phyloP scores from a whole-genome alignment of 2,888 invertebrate species.

The Leptopilina myrica region DNA sequence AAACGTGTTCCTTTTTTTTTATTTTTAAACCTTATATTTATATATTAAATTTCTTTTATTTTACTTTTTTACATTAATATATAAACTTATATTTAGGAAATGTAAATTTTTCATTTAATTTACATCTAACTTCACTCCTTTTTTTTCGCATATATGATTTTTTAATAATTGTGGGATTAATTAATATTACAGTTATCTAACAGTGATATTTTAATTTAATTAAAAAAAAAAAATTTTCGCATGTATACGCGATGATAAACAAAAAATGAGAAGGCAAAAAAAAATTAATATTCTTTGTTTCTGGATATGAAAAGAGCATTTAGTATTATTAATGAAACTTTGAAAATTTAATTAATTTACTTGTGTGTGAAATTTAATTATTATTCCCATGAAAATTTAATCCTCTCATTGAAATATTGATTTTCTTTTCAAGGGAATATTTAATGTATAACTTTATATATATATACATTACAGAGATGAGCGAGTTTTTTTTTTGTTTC shows the following conservation, averaged over 20 bases:
- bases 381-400: too few relatives aligned
- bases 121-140: neutral
- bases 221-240: neutral
- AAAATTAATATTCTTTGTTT: neutral
- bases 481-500: too few relatives aligned
- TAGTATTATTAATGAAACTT: neutral
- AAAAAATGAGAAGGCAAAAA: neutral
- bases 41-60: neutral
- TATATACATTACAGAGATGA: too few relatives aligned
- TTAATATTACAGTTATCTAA: neutral
- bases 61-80: neutral
- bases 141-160: too few relatives aligned
- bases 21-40: neutral
- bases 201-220: slow-evolving; percentile 7
- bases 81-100: neutral
- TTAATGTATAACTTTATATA: neutral
- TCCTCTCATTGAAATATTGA: neutral
- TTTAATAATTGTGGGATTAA: neutral
- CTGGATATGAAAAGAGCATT: neutral
- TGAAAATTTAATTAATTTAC: neutral
- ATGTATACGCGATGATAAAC: neutral
- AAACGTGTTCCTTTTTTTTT: slow-evolving; percentile 55
- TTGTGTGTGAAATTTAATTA: too few relatives aligned
- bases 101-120: neutral
- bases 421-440: neutral